A percentile compares a stretch with the other conserved stretches of the same genome.
These are phyloP conservation scores for Tursiops truncatus DNA, from an alignment of 2,113 vertebrate genomes.

Conservation along the genomic window DNA sequence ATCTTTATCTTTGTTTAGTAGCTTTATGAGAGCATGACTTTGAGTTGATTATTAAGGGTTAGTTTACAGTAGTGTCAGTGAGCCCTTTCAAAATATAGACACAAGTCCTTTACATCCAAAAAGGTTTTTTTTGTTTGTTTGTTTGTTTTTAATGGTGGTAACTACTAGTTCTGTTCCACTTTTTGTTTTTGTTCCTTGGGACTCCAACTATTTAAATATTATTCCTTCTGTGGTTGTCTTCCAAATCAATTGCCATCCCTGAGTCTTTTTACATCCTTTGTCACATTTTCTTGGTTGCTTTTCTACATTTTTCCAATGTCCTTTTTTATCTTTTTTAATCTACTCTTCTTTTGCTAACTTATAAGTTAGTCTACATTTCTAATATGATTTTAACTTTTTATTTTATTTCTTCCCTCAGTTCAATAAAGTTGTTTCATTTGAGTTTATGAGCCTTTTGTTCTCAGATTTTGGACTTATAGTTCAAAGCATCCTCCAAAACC, in stretches of 20 bases:
- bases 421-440: not conserved
- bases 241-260: not conserved
- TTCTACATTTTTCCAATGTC: not conserved
- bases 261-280: not conserved
- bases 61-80: not conserved
- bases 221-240: not conserved
- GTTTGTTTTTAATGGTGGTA: not conserved
- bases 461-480: not conserved
- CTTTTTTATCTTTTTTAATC: not conserved
- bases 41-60: not conserved
- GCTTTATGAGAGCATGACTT: not conserved
- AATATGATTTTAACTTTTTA: not conserved
- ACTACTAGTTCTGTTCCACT: not conserved
- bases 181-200: not conserved
- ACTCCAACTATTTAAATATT: not conserved
- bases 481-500: not conserved
- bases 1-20: not conserved
- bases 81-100: not conserved
- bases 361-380: not conserved
- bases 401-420: not conserved
- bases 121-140: not conserved
- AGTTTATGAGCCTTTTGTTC: not conserved
- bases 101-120: not conserved
- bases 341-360: not conserved
- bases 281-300: not conserved